Base-by-base conservation (phyloP, 2,113 vertebrate genomes). In the Nothobranchius furzeri region DNA sequence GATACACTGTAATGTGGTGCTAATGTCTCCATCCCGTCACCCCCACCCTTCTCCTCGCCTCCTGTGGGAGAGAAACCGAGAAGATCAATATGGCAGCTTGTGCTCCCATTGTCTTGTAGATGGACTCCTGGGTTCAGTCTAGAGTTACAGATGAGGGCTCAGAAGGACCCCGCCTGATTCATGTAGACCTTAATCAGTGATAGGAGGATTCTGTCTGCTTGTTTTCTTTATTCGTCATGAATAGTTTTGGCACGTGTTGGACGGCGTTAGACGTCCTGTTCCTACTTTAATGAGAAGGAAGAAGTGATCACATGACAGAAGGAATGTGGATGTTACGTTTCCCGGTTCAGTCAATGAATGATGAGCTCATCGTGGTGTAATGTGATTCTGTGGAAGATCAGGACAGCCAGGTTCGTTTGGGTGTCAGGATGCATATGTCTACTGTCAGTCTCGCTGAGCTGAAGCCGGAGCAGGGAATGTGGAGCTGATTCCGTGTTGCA, bases 11-110 rank as follows among this genome's bases (percentile, higher is more conserved):
- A 88, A 90, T 88, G 71, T 75, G 78, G 79, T 61, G 86, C 83
- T 90, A 90, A 91, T 91, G 87, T 78, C 85, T 88, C 87, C 85
- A 85, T 90, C 76, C 84, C 85, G 65, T 65, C 70, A 35, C 72
- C 66, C 66, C 75, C 80, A 54, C 65, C 55, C 51, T 69, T 64
- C 62, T 63, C 50, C 69, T 83, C 60, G 3, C 60, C 68, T 82
- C 88, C 78, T 75, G 8, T 58, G 89, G 87, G 88, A 86, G 64
- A 69, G 61, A 81, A 77, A 64, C 13, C 12, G 64, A 64, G 80
- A 24, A 20, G 82, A 91, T 91, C 90, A 86, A 91, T 91, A 89
- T 68, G 78, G 75, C 82, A 77, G 84, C 84, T 51, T 48, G 55
- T 72, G 73, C 68, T 78, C 70, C 64, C 63, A 65, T 64, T 40